Evolutionary conservation across 2,888 invertebrate species (phyloP), one percentile per base, ranked within the genome.

Genomic region (Dolichopus griseipennis): DNA sequence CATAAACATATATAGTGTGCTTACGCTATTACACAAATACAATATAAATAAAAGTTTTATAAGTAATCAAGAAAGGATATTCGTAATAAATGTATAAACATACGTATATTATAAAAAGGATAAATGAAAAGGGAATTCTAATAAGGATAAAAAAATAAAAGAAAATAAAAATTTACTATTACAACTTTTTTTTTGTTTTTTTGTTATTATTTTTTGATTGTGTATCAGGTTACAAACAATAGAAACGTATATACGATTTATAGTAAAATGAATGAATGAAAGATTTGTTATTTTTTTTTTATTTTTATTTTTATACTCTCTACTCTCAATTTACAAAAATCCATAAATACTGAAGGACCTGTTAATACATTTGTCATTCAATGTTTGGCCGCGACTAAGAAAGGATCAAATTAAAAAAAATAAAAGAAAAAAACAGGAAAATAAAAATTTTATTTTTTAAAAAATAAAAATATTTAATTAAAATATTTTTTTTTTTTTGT

Each of bases 361-460:
- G 76, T 75, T 75, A 76, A 74, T 73, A 71, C 74, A 78, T 76
- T 79, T 78, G 79, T 80, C 80, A 81, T 81, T 81, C 80, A 78
- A 76, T 79, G 76, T 76, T 78, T 75, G 78, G 77, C 76, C 77
- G 78, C 78, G 76, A 77, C 75, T 76, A 76, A 76, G 78, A 75
- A 74, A 76, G 74, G 76, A 65, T 68, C 69, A 67, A 67, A 68
- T 37, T 22, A 68, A 63, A 52, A 66, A 18, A 18, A 8, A 18
- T n/a, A 61, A 18, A 61, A 61, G 18, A 63, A 63, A 7, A 63
- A 63, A 34, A 64, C n/a, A 27, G 1, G 10, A 27, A 10, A 33
- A 64, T 64, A 33, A 27, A 33, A 33, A 18, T 18, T 64, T 27
- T 5, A 27, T 27, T n/a, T n/a, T n/a, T n/a, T n/a, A n/a, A 27